phyloP scores from a whole-genome alignment of 2,888 invertebrate genomes.

The Hermaeophaga mercurialis region DNA sequence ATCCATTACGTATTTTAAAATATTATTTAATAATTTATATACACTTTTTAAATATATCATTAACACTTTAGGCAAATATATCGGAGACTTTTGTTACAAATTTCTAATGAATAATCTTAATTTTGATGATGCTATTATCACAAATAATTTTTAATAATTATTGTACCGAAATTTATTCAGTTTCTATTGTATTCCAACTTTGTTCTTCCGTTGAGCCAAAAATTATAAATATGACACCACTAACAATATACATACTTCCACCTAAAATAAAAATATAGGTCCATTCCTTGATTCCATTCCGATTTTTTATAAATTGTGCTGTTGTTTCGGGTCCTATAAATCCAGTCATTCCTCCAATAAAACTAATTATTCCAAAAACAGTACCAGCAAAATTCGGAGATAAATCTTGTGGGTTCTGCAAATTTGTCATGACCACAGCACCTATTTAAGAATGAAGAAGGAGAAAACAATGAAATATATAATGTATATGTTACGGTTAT shows the following conservation, averaged over 20 bases:
- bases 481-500: too few relatives aligned
- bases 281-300: slow-evolving; percentile 27
- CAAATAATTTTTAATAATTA: too few relatives aligned
- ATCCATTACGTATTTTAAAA: too few relatives aligned
- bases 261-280: slow-evolving; percentile 21
- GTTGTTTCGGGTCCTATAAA: slow-evolving; percentile 44
- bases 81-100: too few relatives aligned
- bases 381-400: slow-evolving; percentile 48
- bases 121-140: too few relatives aligned
- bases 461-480: too few relatives aligned
- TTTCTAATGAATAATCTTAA: too few relatives aligned
- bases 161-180: too few relatives aligned
- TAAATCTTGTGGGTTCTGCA: slow-evolving; percentile 47
- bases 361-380: slow-evolving; percentile 45
- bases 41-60: too few relatives aligned
- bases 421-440: slow-evolving; percentile 44
- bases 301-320: slow-evolving; percentile 35
- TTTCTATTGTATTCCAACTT: slow-evolving; percentile 20
- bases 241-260: slow-evolving; percentile 15
- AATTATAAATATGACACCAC: slow-evolving; percentile 24
- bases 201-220: slow-evolving; percentile 29
- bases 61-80: too few relatives aligned
- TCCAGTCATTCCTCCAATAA: slow-evolving; percentile 44
- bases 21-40: too few relatives aligned
- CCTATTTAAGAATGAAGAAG: slow-evolving; percentile 13